Conservation (phyloP, 2,113 vertebrate species). For the Muscicapa adusta region DNA sequence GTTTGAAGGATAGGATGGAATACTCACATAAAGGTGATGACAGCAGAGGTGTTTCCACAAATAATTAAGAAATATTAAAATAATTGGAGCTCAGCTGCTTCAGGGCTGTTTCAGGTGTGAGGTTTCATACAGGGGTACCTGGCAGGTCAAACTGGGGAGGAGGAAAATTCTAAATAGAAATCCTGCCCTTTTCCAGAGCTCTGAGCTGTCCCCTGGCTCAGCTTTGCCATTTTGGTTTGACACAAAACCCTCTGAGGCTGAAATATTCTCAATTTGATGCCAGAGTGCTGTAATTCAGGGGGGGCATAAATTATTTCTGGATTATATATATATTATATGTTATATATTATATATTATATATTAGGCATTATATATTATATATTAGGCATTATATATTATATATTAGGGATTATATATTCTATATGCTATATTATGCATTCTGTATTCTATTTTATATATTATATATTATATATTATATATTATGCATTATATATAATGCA, state of each 20-base stretch:
- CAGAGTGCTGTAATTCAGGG: neutral
- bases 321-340: too few relatives aligned
- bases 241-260: neutral
- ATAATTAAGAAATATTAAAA: neutral
- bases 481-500: too few relatives aligned
- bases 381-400: too few relatives aligned
- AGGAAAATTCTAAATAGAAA: neutral
- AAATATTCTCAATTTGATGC: neutral
- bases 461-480: too few relatives aligned
- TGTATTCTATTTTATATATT: too few relatives aligned
- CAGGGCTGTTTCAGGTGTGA: neutral
- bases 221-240: neutral
- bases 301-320: neutral
- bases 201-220: neutral
- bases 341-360: too few relatives aligned
- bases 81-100: neutral
- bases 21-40: neutral
- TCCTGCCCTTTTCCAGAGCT: neutral
- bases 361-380: neutral
- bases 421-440: too few relatives aligned
- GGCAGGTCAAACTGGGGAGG: neutral
- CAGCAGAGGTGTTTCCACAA: neutral
- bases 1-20: neutral
- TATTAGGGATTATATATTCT: too few relatives aligned
- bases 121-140: neutral